Evolutionary conservation across 1,140 invertebrate species (phyloP).

Genomic region (Eufriesea mexicana): DNA sequence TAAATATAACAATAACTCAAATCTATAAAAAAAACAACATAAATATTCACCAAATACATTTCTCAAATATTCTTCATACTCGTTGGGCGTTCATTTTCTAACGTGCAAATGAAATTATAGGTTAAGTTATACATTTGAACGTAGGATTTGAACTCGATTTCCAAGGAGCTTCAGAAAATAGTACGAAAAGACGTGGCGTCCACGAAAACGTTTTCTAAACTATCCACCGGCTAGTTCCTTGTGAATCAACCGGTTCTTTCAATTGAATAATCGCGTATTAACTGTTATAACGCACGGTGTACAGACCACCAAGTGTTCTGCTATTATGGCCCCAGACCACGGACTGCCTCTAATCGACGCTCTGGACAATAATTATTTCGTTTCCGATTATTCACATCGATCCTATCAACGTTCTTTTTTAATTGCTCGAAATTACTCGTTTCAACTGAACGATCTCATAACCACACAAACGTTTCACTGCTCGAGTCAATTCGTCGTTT

Average conservation of each 20-base stretch:
- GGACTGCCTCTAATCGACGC: conserved; percentile 41
- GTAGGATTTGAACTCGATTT: too few species aligned
- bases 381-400: conserved; percentile 31
- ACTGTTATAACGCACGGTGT: conserved; percentile 53
- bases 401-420: conserved; percentile 32
- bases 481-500: not conserved
- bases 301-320: conserved; percentile 47
- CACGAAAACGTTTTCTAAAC: conserved; percentile 43
- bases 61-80: too few species aligned
- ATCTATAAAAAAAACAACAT: too few species aligned
- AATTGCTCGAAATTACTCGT: conserved; percentile 17
- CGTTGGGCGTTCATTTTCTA: too few species aligned
- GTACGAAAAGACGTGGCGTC: not conserved
- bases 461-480: not conserved
- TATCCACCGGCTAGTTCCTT: conserved; percentile 39
- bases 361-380: conserved; percentile 55
- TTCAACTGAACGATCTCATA: not conserved
- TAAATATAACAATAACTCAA: too few species aligned
- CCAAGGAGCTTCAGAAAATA: too few species aligned
- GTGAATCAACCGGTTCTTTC: conserved; percentile 53
- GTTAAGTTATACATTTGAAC: too few species aligned
- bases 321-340: conserved; percentile 61
- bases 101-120: too few species aligned
- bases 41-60: too few species aligned
- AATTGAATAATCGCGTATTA: conserved; percentile 69